These are phyloP conservation scores for Porites evermanni DNA, from an alignment of 92 coral and sea anemone genomes.

Conservation along the genomic window DNA sequence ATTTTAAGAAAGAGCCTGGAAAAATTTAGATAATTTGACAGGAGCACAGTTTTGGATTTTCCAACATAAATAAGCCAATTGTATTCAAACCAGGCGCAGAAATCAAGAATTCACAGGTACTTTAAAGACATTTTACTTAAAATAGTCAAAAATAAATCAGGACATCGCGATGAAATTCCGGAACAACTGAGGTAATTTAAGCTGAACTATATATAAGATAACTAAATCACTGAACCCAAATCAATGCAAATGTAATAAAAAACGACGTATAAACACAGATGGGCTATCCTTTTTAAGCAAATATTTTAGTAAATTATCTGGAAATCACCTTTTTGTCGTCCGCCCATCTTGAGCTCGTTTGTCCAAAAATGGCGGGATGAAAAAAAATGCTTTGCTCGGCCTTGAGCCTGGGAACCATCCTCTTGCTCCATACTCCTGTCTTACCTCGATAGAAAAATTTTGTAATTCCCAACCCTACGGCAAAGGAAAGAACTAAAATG, in stretches of 20 bases:
- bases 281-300: background rate
- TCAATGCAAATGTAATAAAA: background rate
- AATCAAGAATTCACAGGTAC: background rate
- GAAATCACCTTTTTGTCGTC: background rate
- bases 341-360: background rate
- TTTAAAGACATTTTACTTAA: background rate
- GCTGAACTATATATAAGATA: slow-evolving; percentile 3
- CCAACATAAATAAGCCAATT: background rate
- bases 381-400: background rate
- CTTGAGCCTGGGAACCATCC: slow-evolving; percentile 9
- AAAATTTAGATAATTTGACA: background rate
- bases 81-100: background rate
- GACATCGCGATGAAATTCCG: background rate
- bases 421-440: background rate
- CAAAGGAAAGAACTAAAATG: slow-evolving; percentile 4
- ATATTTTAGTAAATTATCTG: background rate
- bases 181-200: background rate
- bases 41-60: background rate
- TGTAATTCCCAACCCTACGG: background rate
- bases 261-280: background rate
- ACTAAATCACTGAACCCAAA: background rate
- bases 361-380: slow-evolving; percentile 1
- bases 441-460: background rate
- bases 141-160: background rate
- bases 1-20: background rate